Evolutionary conservation across 2,888 invertebrate genomes (phyloP).

Genomic region (Archaeoteleia sp.): DNA sequence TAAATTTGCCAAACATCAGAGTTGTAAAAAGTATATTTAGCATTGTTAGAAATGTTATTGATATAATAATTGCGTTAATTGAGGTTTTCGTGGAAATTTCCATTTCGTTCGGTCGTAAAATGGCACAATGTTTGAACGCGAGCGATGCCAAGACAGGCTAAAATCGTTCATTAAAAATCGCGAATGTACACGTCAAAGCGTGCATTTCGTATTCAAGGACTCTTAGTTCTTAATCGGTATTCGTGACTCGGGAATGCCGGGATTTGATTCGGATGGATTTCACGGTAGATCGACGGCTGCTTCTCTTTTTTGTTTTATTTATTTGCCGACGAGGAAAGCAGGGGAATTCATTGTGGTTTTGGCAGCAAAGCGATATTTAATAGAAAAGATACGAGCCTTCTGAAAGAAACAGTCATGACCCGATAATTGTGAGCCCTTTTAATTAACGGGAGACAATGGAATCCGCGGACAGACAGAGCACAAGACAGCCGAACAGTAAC

Average conservation of each 20-base stretch:
- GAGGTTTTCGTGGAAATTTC: too few relatives aligned
- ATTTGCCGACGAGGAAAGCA: slow-evolving; percentile 27
- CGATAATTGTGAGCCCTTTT: slow-evolving; percentile 43
- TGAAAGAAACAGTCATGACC: slow-evolving; percentile 35
- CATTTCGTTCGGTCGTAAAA: too few relatives aligned
- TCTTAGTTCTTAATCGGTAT: slow-evolving; percentile 36
- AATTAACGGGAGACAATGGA: slow-evolving; percentile 45
- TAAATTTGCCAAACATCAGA: too few relatives aligned
- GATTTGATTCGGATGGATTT: slow-evolving; percentile 49
- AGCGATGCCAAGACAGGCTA: neutral
- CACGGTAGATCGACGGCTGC: slow-evolving; percentile 35
- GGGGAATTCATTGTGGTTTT: slow-evolving; percentile 33
- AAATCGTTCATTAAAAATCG: slow-evolving; percentile 23
- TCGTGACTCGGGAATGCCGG: slow-evolving; percentile 41
- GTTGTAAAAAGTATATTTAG: too few relatives aligned
- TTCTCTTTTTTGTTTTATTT: slow-evolving; percentile 31
- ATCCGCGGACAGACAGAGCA: slow-evolving; percentile 23
- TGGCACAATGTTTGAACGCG: too few relatives aligned
- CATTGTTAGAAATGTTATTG: too few relatives aligned
- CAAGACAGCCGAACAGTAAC: slow-evolving; percentile 32
- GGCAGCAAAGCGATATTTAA: slow-evolving; percentile 16
- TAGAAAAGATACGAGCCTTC: neutral
- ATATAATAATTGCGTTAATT: too few relatives aligned
- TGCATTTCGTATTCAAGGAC: slow-evolving; percentile 42
- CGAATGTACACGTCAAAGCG: slow-evolving; percentile 13